phyloP scores from a whole-genome alignment of 2,113 vertebrate species.

The Oxyruncus cristatus region DNA sequence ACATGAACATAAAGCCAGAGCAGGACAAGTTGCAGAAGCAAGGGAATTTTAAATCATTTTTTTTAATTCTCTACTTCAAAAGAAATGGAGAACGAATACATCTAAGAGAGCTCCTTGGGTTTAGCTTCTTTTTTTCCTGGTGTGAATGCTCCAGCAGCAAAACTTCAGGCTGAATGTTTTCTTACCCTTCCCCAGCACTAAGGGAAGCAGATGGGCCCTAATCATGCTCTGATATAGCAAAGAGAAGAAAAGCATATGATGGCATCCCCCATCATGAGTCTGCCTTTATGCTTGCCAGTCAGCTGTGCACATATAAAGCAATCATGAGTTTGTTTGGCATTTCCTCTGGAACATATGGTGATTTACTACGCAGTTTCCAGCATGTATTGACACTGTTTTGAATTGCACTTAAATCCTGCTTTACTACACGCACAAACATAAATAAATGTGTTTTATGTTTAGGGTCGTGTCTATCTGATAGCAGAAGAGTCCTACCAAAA shows the following conservation, averaged over 20 bases:
- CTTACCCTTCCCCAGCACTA: background rate
- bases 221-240: background rate
- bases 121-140: background rate
- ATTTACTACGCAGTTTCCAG: slow-evolving; percentile 33
- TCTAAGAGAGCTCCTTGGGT: background rate
- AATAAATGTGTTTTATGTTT: background rate
- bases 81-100: background rate
- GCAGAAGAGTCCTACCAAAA: background rate
- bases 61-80: background rate
- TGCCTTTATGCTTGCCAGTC: slow-evolving; percentile 44
- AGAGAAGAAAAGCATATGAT: slow-evolving; percentile 47
- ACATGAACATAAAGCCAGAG: rapidly evolving
- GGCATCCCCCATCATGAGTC: slow-evolving; percentile 14
- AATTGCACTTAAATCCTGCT: background rate
- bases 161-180: slow-evolving; percentile 6
- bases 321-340: slow-evolving; percentile 45
- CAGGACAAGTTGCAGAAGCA: background rate
- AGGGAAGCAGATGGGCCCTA: slow-evolving; percentile 40
- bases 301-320: slow-evolving; percentile 48
- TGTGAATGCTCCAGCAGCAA: background rate
- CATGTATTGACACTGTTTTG: background rate
- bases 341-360: slow-evolving; percentile 61
- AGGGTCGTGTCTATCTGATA: background rate
- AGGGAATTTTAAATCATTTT: background rate
- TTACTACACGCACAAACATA: background rate